Conservation (phyloP, 2,113 vertebrate species). For the Tachysurus fulvidraco region DNA sequence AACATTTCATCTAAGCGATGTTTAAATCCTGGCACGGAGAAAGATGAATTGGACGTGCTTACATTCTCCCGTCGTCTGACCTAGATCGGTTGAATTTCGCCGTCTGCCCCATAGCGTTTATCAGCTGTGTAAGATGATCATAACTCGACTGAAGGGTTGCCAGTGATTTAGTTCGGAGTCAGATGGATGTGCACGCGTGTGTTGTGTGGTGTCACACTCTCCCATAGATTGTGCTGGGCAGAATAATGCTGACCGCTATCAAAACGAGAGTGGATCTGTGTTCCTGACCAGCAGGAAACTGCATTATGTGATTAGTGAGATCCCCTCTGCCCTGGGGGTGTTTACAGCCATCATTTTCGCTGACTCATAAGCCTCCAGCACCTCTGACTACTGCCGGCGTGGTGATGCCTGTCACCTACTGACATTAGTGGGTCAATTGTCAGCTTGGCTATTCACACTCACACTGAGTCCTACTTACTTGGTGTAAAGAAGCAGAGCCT, state of each 20-base stretch:
- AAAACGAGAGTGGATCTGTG: not conserved
- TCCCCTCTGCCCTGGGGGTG: conserved; percentile 38
- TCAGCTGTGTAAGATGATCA: conserved; percentile 33
- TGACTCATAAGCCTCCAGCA: conserved; percentile 68
- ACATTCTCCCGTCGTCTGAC: conserved; percentile 1
- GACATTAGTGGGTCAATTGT: conserved; percentile 73
- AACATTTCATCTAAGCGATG: conserved; percentile 11
- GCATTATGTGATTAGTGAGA: conserved; percentile 45
- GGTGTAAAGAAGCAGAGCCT: conserved; percentile 39
- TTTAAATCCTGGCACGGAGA: conserved; percentile 26
- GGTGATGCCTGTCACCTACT: conserved; percentile 55
- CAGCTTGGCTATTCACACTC: conserved; percentile 48
- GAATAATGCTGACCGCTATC: conserved; percentile 16
- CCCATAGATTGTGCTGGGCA: conserved; percentile 12
- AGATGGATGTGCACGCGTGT: not conserved
- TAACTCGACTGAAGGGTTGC: conserved; percentile 21
- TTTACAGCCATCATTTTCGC: conserved; percentile 60
- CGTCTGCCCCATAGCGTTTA: not conserved
- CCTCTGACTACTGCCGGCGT: conserved; percentile 57
- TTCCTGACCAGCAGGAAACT: not conserved
- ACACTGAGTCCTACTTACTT: conserved; percentile 49
- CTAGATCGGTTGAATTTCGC: conserved; percentile 5
- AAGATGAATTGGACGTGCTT: conserved; percentile 8
- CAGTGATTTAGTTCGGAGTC: conserved; percentile 5
- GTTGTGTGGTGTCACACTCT: conserved; percentile 23